Base-by-base conservation (phyloP, 2,888 invertebrate genomes). In the Holacanthella duospinosa region DNA sequence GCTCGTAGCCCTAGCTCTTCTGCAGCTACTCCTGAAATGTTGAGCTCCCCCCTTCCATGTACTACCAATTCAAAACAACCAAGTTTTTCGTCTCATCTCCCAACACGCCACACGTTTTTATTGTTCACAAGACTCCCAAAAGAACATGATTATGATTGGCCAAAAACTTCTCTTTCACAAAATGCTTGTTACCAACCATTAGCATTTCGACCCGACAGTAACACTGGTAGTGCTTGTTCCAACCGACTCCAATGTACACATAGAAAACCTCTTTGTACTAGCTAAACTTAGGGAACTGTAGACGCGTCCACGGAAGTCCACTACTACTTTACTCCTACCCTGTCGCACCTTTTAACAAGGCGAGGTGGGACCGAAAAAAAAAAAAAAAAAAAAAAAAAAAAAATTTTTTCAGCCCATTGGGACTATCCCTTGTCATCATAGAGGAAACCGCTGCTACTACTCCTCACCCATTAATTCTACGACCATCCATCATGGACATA, bases 181-280 rank as follows among this genome's bases (percentile, higher is more conserved):
- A 70, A 67, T 68, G 68, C 70, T 70, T 70, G 72, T 72, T 72
- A 67, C 72, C 70, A 72, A 21, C 69, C 72, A 70, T 72, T 70
- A 70, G 72, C 71, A 69, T 69, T 63, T 63, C 61, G 58, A 65
- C 62, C 71, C 71, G 71, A 70, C 69, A 69, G 61, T 66, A 68
- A 68, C 66, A 68, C 68, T 66, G 63, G 68, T 68, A 68, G 68
- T 66, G 55, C 66, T 64, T 66, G 66, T 68, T 61, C 66, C n/a
- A n/a, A n/a, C n/a, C n/a, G n/a, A n/a, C n/a, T 66, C 63, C 64
- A 57, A 21, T 21, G 26, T 9, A 26, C 21, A 53, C 53, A 53
- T 6, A 24, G 53, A 21, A n/a, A 53, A 24, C 53, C 6, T n/a
- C 21, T 21, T n/a, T 6, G 6, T 53, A 6, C 25, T n/a, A 53